Conservation (phyloP, 2,888 invertebrate genomes). For the Chloroclystis v-ata region DNA sequence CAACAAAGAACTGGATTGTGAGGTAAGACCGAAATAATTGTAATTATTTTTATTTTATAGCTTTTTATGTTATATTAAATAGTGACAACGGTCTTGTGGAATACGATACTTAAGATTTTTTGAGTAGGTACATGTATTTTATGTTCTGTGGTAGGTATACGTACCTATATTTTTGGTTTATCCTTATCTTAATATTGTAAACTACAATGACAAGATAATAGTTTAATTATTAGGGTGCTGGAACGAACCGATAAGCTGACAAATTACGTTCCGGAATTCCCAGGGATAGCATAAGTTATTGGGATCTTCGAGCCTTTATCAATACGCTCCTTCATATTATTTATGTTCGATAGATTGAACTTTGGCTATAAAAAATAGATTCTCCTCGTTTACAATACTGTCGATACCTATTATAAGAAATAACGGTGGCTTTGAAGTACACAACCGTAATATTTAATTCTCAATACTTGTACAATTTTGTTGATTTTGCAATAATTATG, state of each 20-base stretch:
- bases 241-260: slow-evolving; percentile 21
- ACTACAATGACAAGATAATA: slow-evolving; percentile 11
- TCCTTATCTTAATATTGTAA: no score
- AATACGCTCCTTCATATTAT: slow-evolving; percentile 10
- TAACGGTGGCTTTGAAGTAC: no score
- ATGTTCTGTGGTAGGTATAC: no score
- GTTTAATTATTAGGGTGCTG: slow-evolving; percentile 20
- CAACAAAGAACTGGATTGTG: slow-evolving; percentile 23
- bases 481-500: no score
- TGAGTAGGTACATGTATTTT: no score
- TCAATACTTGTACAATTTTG: no score
- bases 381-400: not conserved
- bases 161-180: no score
- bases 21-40: no score
- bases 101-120: no score
- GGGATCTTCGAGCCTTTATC: slow-evolving; percentile 17
- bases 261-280: slow-evolving; percentile 16
- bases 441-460: no score
- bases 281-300: slow-evolving; percentile 18
- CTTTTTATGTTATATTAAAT: slow-evolving; percentile 1
- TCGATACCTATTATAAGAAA: no score
- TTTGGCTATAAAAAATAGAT: slow-evolving; percentile 7
- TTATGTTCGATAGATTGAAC: slow-evolving; percentile 12
- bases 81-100: not conserved
- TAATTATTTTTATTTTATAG: not conserved